phyloP scores from a whole-genome alignment of 2,797 vertebrate species.

The Botia almorhae region DNA sequence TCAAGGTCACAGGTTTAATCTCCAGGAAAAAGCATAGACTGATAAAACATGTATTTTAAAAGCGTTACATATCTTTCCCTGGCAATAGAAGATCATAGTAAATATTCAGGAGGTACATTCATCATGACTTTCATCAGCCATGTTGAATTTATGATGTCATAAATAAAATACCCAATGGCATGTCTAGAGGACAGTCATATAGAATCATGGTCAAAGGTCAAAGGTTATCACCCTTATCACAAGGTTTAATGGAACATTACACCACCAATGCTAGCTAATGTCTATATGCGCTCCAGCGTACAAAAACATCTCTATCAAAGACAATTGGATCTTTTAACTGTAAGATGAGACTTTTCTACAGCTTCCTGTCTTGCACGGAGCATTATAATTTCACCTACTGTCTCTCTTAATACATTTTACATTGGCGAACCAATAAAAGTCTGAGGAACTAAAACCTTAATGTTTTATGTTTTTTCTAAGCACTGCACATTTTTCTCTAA shows the following conservation, averaged over 20 bases:
- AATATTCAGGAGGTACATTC: no score
- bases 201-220: background rate
- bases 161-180: no score
- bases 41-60: no score
- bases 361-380: background rate
- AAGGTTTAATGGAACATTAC: no score
- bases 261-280: no score
- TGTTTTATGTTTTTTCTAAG: background rate
- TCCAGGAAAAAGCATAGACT: no score
- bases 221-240: background rate
- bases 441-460: background rate
- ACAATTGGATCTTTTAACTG: no score
- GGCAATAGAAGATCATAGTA: background rate
- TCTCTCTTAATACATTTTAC: background rate
- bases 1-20: background rate
- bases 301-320: no score
- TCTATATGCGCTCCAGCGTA: no score
- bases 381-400: background rate
- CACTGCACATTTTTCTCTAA: background rate
- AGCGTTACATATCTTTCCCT: background rate
- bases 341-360: background rate
- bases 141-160: no score
- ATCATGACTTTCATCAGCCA: no score
- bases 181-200: no score
- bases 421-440: background rate